Percentiles rank a stretch among this genome's conserved stretches.
Conservation (phyloP, 1,140 invertebrate genomes). For the Drosophila repleta region DNA sequence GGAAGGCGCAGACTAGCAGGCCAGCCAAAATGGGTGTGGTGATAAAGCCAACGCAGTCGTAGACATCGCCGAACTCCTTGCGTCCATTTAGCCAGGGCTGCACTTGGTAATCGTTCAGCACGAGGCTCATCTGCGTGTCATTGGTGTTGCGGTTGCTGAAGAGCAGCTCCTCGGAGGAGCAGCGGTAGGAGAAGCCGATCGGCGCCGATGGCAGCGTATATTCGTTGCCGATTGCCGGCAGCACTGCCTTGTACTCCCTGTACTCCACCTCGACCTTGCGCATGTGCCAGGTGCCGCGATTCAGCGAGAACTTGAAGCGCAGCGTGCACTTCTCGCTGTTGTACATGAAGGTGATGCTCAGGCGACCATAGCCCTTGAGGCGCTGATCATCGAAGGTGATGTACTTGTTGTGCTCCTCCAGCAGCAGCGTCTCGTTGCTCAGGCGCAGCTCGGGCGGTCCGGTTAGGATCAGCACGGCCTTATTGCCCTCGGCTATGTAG, state of each 20-base stretch:
- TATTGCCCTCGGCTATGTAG: slow-evolving; percentile 75
- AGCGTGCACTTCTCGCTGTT: slow-evolving; percentile 67
- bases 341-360: slow-evolving; percentile 73
- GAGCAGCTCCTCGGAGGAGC: slow-evolving; percentile 83
- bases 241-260: slow-evolving; percentile 60
- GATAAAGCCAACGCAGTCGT: slow-evolving; percentile 96
- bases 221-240: slow-evolving; percentile 70
- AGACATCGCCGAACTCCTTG: slow-evolving; percentile 88
- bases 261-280: slow-evolving; percentile 85
- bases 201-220: slow-evolving; percentile 84
- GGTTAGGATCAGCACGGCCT: slow-evolving; percentile 72
- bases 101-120: slow-evolving; percentile 85
- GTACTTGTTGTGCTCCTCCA: slow-evolving; percentile 71
- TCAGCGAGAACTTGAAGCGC: slow-evolving; percentile 73
- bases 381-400: slow-evolving; percentile 79
- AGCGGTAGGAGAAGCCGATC: slow-evolving; percentile 85
- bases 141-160: slow-evolving; percentile 84
- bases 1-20: slow-evolving; percentile 91
- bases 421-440: slow-evolving; percentile 47
- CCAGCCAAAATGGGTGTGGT: slow-evolving; percentile 96
- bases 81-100: slow-evolving; percentile 85
- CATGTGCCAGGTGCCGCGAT: slow-evolving; percentile 85
- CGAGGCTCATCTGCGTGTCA: slow-evolving; percentile 71
- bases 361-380: slow-evolving; percentile 61
- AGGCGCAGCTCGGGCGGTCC: slow-evolving; percentile 64